A percentile compares a stretch with the other conserved stretches of the same genome.
Conservation (phyloP, 2,113 vertebrate species). For the Prunella fulvescens region DNA sequence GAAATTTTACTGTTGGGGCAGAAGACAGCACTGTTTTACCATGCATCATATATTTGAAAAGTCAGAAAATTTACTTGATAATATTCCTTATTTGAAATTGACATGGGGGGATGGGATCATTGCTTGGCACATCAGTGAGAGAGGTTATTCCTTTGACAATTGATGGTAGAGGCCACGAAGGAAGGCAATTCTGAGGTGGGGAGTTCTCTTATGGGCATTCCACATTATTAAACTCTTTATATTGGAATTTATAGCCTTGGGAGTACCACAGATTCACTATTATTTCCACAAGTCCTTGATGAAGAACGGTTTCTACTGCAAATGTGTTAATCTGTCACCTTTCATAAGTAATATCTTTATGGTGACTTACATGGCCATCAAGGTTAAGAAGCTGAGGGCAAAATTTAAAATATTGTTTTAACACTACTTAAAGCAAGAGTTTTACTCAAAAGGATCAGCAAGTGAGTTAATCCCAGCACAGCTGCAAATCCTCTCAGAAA, state of each 20-base stretch:
- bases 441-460: background rate
- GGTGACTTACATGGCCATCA: background rate
- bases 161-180: background rate
- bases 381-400: background rate
- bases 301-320: background rate
- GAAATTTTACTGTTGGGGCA: slow-evolving; percentile 32
- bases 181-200: background rate
- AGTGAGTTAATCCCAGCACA: background rate
- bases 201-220: background rate
- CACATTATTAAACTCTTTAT: background rate
- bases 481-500: background rate
- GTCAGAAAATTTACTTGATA: slow-evolving; percentile 43
- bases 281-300: background rate
- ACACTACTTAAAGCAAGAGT: background rate
- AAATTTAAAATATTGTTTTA: background rate
- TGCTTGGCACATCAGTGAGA: background rate
- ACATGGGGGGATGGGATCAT: background rate
- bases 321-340: background rate
- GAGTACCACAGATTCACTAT: background rate
- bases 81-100: background rate
- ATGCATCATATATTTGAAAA: slow-evolving; percentile 13
- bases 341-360: background rate
- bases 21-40: background rate
- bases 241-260: background rate
- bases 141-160: background rate